phyloP scores from a whole-genome alignment of 2,888 invertebrate species.

The Rapana venosa region DNA sequence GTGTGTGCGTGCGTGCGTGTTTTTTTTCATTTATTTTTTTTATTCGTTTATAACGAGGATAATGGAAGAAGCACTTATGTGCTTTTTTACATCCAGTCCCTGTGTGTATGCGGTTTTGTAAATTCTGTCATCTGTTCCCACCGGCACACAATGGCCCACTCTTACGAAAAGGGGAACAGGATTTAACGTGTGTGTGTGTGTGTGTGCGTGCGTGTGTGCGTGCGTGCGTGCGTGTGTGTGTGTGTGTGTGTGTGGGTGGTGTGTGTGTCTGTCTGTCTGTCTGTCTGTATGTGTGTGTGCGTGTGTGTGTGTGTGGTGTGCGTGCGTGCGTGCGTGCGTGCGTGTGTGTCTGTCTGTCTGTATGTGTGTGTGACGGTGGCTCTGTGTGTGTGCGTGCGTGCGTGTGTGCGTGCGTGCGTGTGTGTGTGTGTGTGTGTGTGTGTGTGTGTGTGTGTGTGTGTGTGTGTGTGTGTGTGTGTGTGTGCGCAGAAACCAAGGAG shows the following conservation, averaged over 20 bases:
- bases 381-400: not conserved
- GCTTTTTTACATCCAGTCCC: no score
- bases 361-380: not conserved
- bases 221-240: not conserved
- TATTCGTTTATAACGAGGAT: no score
- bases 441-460: not conserved
- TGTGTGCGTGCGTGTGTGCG: not conserved
- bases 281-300: not conserved
- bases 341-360: not conserved
- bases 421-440: not conserved
- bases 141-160: no score
- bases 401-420: not conserved
- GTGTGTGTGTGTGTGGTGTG: not conserved
- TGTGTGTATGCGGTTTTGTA: no score
- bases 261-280: not conserved
- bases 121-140: no score
- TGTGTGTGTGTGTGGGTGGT: not conserved
- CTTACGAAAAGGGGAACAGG: not conserved
- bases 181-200: not conserved
- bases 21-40: no score
- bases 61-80: no score
- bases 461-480: not conserved
- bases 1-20: not conserved
- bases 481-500: constrained; percentile 44
- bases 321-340: not conserved